Evolutionary conservation across 2,113 vertebrate species (phyloP), one percentile per base, ranked within the genome.

Genomic region (Equus quagga): DNA sequence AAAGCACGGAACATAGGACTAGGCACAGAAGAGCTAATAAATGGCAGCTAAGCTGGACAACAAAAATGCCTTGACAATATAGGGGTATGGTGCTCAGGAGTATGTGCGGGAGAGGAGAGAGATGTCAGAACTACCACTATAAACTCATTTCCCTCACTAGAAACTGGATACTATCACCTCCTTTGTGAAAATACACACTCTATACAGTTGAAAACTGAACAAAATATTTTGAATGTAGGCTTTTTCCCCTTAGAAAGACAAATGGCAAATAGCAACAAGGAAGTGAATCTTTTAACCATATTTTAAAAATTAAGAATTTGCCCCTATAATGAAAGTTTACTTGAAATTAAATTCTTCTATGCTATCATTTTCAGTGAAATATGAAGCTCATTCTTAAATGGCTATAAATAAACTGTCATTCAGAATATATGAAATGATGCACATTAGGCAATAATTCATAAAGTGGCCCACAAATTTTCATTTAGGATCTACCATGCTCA

Each of bases 361-460:
- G 24, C 1, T 46, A 93, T 0, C 62, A n/a, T 69, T 86, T 92
- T 97, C 56, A 84, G 86, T 91, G 36, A 86, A 62, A 64, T 72
- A 79, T 26, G 26, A 97, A 93, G 19, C 36, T 82, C 58, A 79
- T 75, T 94, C 79, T 58, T 41, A 60, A 98, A 76, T 90, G 51
- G n/a, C 58, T 49, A 23, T 54, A 54, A 54, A 54, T 17, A 54
- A 14, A 76, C 92, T 94, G 62, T 49, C 81, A 93, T 92, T 95
- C 64, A 93, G 67, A 92, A 94, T 56, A 97, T 36, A 91, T 76
- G 70, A 97, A 97, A 97, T 4, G 2, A 54, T 56, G 33, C 8
- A 92, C 8, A 92, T 88, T 83, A 92, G 75, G 49, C 44, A 78
- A 91, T 93, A 87, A 56, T 89, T 96, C 49, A 97, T 80, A 95